A percentile compares a stretch with the other conserved stretches of the same genome.
phyloP scores from a whole-genome alignment of 2,888 invertebrate species.

The Drosophila mimica region DNA sequence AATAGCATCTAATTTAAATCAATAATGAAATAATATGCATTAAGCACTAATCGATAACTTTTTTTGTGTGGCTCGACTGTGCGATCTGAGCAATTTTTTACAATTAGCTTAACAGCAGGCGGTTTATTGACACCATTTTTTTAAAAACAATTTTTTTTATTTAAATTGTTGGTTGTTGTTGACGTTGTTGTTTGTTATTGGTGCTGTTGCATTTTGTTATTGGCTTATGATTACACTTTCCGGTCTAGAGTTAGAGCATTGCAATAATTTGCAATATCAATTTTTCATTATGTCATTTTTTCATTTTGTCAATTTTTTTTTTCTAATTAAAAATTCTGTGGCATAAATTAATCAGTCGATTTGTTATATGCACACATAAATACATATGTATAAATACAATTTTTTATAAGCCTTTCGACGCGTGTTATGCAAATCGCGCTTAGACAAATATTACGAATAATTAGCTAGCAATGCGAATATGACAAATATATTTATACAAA shows the following conservation, averaged over 20 bases:
- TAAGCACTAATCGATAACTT: slow-evolving; percentile 14
- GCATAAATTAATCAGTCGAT: slow-evolving; percentile 52
- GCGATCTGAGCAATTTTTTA: slow-evolving; percentile 25
- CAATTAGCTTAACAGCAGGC: slow-evolving; percentile 42
- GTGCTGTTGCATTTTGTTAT: slow-evolving; percentile 20
- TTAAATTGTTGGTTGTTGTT: slow-evolving; percentile 1
- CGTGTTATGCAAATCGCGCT: slow-evolving; percentile 66
- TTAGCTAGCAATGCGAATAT: slow-evolving; percentile 65
- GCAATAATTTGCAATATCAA: slow-evolving; percentile 54
- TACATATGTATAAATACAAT: slow-evolving; percentile 1
- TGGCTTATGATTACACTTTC: slow-evolving; percentile 66
- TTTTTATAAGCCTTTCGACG: slow-evolving; percentile 59
- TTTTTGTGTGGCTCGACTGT: not conserved
- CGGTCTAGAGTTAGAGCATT: slow-evolving; percentile 52
- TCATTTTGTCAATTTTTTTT: slow-evolving; percentile 18
- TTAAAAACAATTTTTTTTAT: slow-evolving; percentile 8
- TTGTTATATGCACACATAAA: slow-evolving; percentile 29
- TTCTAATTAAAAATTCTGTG: slow-evolving; percentile 41
- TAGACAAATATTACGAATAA: slow-evolving; percentile 74
- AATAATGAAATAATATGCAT: slow-evolving; percentile 6
- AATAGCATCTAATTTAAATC: not conserved
- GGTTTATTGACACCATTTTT: slow-evolving; percentile 45
- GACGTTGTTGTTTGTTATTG: slow-evolving; percentile 3
- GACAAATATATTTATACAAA: slow-evolving; percentile 21
- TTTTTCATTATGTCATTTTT: slow-evolving; percentile 45